A percentile compares a stretch with the other conserved stretches of the same genome.
phyloP scores from a whole-genome alignment of 92 coral and sea anemone species.

The Galaxea fascicularis region DNA sequence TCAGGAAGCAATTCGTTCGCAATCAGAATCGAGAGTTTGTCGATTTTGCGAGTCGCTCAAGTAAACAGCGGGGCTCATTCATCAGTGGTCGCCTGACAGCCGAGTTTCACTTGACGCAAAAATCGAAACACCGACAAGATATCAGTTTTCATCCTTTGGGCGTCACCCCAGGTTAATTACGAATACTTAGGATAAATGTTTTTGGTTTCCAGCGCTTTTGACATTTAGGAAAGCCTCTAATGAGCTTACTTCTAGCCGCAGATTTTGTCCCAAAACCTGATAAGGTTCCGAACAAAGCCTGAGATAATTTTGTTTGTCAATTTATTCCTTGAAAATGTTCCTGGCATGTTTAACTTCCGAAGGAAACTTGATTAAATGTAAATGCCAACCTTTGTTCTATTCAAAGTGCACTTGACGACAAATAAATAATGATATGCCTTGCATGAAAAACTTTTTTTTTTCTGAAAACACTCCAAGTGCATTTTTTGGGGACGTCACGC shows the following conservation, averaged over 20 bases:
- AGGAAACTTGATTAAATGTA: neutral
- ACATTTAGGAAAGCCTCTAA: constrained; percentile 8
- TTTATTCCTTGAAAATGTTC: constrained; percentile 17
- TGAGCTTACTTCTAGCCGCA: constrained; percentile 26
- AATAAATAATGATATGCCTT: too few species aligned
- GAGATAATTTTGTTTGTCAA: constrained; percentile 14
- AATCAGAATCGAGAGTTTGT: constrained; percentile 22
- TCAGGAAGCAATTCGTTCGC: neutral
- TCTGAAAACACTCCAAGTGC: constrained; percentile 1
- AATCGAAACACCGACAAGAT: neutral
- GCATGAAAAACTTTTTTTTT: neutral
- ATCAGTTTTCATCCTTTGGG: constrained; percentile 32
- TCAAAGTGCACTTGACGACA: neutral
- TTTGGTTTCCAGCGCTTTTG: neutral
- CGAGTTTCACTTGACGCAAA: constrained; percentile 7
- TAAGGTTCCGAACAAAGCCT: neutral
- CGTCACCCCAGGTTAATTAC: constrained; percentile 41
- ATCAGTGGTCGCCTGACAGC: constrained; percentile 19
- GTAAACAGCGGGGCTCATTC: neutral
- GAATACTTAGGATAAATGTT: constrained; percentile 24
- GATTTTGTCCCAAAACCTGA: neutral
- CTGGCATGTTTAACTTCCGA: constrained; percentile 16
- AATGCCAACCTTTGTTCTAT: neutral
- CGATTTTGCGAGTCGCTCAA: neutral
- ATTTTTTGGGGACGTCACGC: neutral